Evolutionary conservation across 2,113 vertebrate genomes (phyloP).

Genomic region (Lamprotornis superbus): DNA sequence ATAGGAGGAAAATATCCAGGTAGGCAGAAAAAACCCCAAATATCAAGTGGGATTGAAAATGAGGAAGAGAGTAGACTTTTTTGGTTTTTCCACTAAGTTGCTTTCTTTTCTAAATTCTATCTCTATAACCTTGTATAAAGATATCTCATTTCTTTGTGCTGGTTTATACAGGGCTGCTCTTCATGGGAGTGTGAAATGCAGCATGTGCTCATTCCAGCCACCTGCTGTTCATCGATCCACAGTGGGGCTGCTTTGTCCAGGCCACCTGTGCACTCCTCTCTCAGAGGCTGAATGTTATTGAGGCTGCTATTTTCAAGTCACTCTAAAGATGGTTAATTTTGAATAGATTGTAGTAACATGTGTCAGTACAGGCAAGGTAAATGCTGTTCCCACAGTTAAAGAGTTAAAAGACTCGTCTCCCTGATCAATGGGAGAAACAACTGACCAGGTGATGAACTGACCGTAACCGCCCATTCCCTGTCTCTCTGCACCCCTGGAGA

Average conservation of each 20-base stretch:
- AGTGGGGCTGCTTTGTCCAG: background rate
- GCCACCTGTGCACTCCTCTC: background rate
- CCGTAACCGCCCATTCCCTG: background rate
- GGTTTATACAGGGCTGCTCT: background rate
- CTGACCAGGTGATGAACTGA: background rate
- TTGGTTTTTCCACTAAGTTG: background rate
- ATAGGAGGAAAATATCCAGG: background rate
- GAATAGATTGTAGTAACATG: background rate
- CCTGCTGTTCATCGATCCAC: background rate
- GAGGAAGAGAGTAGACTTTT: background rate
- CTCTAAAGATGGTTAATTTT: background rate
- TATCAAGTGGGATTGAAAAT: background rate
- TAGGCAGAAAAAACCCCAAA: background rate
- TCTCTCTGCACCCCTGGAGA: background rate
- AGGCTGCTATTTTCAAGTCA: background rate
- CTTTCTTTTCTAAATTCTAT: background rate
- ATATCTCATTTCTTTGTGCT: background rate
- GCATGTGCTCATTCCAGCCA: background rate
- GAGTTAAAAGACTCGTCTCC: background rate
- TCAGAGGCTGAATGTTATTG: background rate
- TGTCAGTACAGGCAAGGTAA: background rate
- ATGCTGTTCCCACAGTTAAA: background rate
- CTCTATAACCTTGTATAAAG: background rate
- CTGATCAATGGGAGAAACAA: rapidly evolving
- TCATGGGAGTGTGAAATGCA: background rate